Base-by-base conservation (phyloP, 2,113 vertebrate species). In the Speoplatyrhinus poulsoni region DNA sequence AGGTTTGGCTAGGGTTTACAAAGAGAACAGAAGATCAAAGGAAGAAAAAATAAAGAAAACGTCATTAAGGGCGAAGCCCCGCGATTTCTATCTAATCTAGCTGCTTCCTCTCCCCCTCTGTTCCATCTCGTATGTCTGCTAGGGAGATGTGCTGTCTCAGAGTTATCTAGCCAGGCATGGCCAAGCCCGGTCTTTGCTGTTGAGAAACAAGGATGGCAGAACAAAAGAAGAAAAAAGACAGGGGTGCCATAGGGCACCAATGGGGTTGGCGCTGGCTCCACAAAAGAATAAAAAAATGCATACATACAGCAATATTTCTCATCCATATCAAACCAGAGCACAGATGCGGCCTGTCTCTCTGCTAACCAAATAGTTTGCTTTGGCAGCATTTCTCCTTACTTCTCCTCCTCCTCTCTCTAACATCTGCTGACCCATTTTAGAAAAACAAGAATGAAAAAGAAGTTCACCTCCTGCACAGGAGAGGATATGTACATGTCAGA, bases 391-490 rank as follows among this genome's bases (percentile, higher is more conserved):
- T 85, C 67, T 74, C 75, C 59, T 47, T 85, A 63, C 1, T 77
- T 57, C 10, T 72, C 54, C n/a, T 80, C 65, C 57, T 5, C 72
- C 46, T 72, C 63, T 78, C 74, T 72, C 72, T 72, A 83, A 91
- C 90, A 92, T 91, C 90, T 91, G 91, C 87, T 91, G 88, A 91
- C 91, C 90, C 86, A 92, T 91, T 93, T 92, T 87, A 85, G 65
- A 75, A 85, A 89, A 86, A 89, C 77, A 88, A 82, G 66, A 75
- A 71, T 73, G 66, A 69, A 85, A 83, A 69, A 72, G 80, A 80
- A 81, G 80, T 87, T 89, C 71, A 86, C 57, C 82, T 80, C 87
- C 82, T 81, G 84, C 77, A 84, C 77, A 90, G 76, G 81, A 91
- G 85, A 79, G 67, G 3, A 72, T 79, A 56, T 70, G 65, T 53